Conservation (phyloP, 2,888 invertebrate genomes). For the Chaetogeoica ovagalla region DNA sequence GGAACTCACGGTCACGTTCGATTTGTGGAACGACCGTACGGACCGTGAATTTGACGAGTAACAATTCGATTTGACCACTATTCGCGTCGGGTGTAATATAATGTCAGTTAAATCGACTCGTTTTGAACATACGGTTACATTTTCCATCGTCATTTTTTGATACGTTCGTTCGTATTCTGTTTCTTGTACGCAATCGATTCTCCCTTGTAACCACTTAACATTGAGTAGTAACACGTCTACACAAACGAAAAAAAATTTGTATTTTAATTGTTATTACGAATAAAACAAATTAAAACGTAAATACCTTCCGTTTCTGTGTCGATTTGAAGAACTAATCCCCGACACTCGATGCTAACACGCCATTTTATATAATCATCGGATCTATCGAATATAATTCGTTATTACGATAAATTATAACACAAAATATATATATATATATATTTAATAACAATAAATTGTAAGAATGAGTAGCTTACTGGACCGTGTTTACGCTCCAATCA, state of each 20-base stretch:
- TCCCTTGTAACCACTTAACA: neutral
- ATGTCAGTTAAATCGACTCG: neutral
- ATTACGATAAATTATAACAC: neutral
- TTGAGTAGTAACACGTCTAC: neutral
- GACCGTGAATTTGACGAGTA: too few relatives aligned
- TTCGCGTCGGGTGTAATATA: neutral
- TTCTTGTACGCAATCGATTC: neutral
- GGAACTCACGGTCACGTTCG: neutral
- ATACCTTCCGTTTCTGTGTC: constrained; percentile 6
- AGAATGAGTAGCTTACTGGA: too few relatives aligned
- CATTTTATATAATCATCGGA: neutral
- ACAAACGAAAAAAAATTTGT: neutral
- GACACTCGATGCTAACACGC: neutral
- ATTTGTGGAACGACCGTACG: neutral
- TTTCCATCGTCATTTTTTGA: neutral
- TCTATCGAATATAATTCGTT: neutral
- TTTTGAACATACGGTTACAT: neutral
- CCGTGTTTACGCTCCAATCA: too few relatives aligned
- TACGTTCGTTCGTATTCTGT: neutral
- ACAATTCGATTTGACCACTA: neutral
- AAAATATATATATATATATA: too few relatives aligned
- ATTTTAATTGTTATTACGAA: neutral
- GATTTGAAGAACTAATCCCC: neutral
- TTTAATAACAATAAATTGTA: too few relatives aligned
- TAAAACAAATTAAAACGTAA: neutral